phyloP scores from a whole-genome alignment of 2,797 vertebrate species.

The Pampus argenteus region DNA sequence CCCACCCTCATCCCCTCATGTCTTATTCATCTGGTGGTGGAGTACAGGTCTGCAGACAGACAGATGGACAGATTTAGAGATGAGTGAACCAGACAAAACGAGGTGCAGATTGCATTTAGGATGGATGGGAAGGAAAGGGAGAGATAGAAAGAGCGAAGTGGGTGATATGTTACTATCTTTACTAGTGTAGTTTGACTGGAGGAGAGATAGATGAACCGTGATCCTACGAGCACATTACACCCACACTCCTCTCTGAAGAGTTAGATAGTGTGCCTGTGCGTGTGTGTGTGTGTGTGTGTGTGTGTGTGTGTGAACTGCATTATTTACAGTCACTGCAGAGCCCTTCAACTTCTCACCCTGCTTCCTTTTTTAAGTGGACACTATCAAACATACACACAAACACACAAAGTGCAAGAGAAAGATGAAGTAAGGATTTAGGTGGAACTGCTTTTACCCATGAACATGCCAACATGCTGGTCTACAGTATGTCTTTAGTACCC shows the following conservation, averaged over 20 bases:
- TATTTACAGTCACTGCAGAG: constrained; percentile 32
- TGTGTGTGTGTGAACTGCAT: constrained; percentile 20
- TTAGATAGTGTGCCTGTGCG: constrained; percentile 25
- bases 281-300: constrained; percentile 24
- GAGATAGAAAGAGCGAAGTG: constrained; percentile 11
- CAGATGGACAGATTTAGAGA: constrained; percentile 55
- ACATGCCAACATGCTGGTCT: constrained; percentile 31
- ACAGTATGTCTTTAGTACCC: constrained; percentile 34
- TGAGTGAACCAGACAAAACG: constrained; percentile 39
- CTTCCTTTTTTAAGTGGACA: constrained; percentile 38
- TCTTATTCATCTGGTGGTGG: constrained; percentile 78
- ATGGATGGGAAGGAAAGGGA: constrained; percentile 4
- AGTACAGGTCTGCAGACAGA: constrained; percentile 70
- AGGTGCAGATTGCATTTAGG: constrained; percentile 23
- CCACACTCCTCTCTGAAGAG: constrained; percentile 29
- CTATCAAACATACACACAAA: constrained; percentile 22
- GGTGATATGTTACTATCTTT: constrained; percentile 46
- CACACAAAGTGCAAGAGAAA: constrained; percentile 9
- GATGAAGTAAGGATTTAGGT: constrained; percentile 37
- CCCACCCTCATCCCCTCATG: constrained; percentile 67
- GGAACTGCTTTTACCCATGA: constrained; percentile 48
- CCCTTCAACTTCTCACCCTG: constrained; percentile 64
- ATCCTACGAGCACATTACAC: constrained; percentile 10
- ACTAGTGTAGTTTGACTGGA: constrained; percentile 20
- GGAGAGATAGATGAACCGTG: constrained; percentile 47